Percentiles rank a stretch among this genome's conserved stretches.
Evolutionary conservation across 2,113 vertebrate genomes (phyloP).

Genomic region (Chitala chitala): DNA sequence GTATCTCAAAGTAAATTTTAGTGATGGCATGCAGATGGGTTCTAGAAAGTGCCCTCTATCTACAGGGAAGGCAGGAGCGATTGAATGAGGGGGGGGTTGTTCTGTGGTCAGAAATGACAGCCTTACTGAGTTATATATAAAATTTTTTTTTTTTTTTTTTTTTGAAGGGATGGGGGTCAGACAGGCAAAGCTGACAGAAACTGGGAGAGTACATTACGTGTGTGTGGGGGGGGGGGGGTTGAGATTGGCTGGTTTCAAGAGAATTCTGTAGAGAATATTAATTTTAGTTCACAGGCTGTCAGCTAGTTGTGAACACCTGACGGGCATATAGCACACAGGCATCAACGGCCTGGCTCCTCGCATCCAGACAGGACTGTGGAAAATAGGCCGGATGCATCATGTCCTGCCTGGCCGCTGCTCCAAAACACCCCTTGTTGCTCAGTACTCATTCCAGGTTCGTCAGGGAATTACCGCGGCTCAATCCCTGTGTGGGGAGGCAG

Average conservation of each 20-base stretch:
- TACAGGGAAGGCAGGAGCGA: not conserved
- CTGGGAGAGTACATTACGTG: no score
- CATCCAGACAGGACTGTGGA: not conserved
- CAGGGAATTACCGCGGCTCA: no score
- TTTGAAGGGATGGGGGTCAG: not conserved
- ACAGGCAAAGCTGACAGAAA: no score
- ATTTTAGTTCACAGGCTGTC: conserved; percentile 3
- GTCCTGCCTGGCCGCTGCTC: no score
- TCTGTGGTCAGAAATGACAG: not conserved
- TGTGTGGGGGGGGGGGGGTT: not conserved
- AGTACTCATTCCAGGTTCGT: no score
- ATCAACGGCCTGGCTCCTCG: not conserved
- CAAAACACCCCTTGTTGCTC: not conserved
- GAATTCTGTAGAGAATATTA: not conserved
- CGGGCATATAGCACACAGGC: not conserved
- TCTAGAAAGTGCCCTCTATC: not conserved
- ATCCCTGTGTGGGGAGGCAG: no score
- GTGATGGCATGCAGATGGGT: not conserved
- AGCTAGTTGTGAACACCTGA: not conserved
- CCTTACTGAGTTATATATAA: conserved; percentile 14
- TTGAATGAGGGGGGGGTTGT: not conserved
- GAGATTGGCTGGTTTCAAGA: not conserved
- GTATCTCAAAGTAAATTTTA: no score
- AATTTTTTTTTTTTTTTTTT: no score
- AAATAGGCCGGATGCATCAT: not conserved